Percentiles rank a stretch among this genome's conserved stretches.
phyloP scores from a whole-genome alignment of 2,888 invertebrate genomes.

The Metacarcinus magister region DNA sequence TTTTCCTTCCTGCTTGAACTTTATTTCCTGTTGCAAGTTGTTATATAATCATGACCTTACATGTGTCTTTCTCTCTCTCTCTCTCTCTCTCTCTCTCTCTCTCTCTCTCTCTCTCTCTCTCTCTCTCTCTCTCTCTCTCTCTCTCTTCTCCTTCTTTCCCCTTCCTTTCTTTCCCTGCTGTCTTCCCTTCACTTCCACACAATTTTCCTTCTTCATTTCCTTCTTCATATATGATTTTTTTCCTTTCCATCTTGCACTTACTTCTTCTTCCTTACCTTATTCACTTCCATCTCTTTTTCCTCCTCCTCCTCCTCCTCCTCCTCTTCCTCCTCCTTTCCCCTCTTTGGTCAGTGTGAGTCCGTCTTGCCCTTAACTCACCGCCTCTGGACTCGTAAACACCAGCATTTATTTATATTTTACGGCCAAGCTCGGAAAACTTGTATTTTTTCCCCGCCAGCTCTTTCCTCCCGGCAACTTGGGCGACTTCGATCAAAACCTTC shows the following conservation, averaged over 20 bases:
- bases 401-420: slow-evolving; percentile 64
- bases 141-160: no score
- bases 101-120: neutral
- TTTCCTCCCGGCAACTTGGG: slow-evolving; percentile 43
- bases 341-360: neutral
- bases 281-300: neutral
- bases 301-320: slow-evolving; percentile 7
- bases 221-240: neutral
- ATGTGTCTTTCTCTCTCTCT: no score
- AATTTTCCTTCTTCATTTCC: neutral
- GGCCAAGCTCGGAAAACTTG: slow-evolving; percentile 44
- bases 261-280: neutral
- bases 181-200: neutral
- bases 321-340: neutral
- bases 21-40: no score
- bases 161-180: neutral
- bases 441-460: neutral
- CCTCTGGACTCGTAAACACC: slow-evolving; percentile 60
- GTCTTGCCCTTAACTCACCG: slow-evolving; percentile 53
- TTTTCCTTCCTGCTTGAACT: no score
- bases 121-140: neutral
- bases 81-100: no score
- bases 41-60: no score
- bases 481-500: slow-evolving; percentile 43
- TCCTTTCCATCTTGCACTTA: neutral